Conservation (phyloP, 2,797 vertebrate genomes). For the Epinephelus coioides region DNA sequence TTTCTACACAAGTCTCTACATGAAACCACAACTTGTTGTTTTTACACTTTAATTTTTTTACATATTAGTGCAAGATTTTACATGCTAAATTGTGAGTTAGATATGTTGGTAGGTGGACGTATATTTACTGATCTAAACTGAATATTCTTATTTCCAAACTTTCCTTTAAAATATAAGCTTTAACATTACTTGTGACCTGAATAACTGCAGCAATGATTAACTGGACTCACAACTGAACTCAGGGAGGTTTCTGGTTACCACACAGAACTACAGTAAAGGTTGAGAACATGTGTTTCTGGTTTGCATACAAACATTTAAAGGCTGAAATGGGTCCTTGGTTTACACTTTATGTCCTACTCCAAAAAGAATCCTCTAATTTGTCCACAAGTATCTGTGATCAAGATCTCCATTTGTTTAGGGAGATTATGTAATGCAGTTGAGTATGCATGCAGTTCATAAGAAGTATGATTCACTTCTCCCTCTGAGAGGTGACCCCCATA, state of each 20-base stretch:
- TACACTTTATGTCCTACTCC: not conserved
- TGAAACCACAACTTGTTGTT: too few species aligned
- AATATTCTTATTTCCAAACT: not conserved
- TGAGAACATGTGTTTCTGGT: constrained; percentile 3
- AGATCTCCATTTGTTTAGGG: not conserved
- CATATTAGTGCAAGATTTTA: too few species aligned
- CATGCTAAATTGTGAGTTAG: too few species aligned
- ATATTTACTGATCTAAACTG: not conserved
- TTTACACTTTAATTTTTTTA: too few species aligned
- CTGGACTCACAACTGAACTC: not conserved
- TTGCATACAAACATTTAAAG: not conserved
- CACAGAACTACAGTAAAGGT: not conserved
- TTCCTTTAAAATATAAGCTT: not conserved
- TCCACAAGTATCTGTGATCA: constrained; percentile 1
- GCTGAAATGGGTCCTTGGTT: not conserved
- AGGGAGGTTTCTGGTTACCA: too few species aligned
- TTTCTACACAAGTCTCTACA: too few species aligned
- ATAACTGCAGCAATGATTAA: not conserved
- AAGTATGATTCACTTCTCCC: constrained; percentile 60
- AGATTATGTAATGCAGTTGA: constrained; percentile 39
- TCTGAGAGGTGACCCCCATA: constrained; percentile 48
- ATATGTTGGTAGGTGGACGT: too few species aligned
- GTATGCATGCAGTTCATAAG: constrained; percentile 15
- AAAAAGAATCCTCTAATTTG: constrained; percentile 8
- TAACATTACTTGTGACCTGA: not conserved